Evolutionary conservation across 2,113 vertebrate species (phyloP).

Genomic region (Speoplatyrhinus poulsoni): DNA sequence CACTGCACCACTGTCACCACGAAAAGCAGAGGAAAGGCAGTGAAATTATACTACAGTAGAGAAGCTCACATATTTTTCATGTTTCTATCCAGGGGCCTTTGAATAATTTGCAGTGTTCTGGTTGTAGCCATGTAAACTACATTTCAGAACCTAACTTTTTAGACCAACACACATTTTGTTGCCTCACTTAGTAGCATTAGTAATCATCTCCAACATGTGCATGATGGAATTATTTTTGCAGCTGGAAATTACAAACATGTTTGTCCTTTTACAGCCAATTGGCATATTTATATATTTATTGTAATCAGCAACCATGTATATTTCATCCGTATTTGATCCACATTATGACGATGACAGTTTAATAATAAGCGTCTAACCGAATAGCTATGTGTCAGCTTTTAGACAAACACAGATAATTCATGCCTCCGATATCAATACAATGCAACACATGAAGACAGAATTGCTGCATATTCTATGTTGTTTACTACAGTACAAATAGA

Average conservation of each 20-base stretch:
- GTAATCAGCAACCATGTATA: neutral
- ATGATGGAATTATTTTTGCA: conserved; percentile 2
- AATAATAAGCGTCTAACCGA: neutral
- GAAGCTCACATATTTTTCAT: neutral
- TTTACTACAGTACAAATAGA: too few species aligned
- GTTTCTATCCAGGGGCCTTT: conserved; percentile 5
- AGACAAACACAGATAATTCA: neutral
- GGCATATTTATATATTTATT: conserved; percentile 13
- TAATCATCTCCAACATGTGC: neutral
- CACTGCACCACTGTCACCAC: too few species aligned
- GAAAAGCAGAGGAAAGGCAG: neutral
- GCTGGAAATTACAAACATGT: neutral
- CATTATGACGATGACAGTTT: conserved; percentile 8
- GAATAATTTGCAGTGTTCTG: neutral
- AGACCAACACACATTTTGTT: conserved; percentile 7
- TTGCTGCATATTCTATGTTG: too few species aligned
- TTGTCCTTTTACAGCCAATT: neutral
- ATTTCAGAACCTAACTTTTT: conserved; percentile 8
- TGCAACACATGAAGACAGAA: too few species aligned
- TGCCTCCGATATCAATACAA: too few species aligned
- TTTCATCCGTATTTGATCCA: too few species aligned
- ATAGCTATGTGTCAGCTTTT: neutral
- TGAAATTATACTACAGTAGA: conserved; percentile 17
- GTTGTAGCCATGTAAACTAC: conserved; percentile 15
- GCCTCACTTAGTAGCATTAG: neutral